Conservation (phyloP, 2,797 vertebrate genomes). For the Masticophis lateralis region DNA sequence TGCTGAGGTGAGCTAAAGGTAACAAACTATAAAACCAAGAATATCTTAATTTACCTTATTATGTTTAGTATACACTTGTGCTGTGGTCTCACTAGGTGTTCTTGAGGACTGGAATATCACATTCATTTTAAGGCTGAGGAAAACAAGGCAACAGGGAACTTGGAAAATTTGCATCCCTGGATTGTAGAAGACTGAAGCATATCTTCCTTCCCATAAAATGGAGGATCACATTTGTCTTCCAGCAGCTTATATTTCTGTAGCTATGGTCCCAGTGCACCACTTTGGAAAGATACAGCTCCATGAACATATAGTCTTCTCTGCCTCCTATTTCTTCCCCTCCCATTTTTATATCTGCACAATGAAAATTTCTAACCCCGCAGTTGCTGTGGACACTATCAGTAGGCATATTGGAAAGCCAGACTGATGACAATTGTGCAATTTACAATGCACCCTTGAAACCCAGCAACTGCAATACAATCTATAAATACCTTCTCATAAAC, state of each 20-base stretch:
- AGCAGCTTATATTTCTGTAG: conserved; percentile 30
- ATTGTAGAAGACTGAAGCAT: not conserved
- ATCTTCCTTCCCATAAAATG: conserved; percentile 20
- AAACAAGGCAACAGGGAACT: not conserved
- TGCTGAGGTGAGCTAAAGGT: not conserved
- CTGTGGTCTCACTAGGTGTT: conserved; percentile 61
- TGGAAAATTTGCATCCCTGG: not conserved
- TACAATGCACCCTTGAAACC: conserved; percentile 48
- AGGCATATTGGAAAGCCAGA: conserved; percentile 44
- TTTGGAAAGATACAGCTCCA: conserved; percentile 33
- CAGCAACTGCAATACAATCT: conserved; percentile 56
- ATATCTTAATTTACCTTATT: conserved; percentile 31
- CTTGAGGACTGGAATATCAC: conserved; percentile 38
- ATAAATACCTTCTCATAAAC: conserved; percentile 44
- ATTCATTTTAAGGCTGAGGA: conserved; percentile 25
- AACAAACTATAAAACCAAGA: not conserved
- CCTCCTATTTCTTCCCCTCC: not conserved
- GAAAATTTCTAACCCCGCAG: conserved; percentile 32
- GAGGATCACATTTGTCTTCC: conserved; percentile 42
- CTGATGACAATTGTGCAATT: conserved; percentile 43
- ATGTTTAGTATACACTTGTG: conserved; percentile 49
- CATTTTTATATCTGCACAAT: conserved; percentile 26
- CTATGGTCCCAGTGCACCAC: conserved; percentile 46
- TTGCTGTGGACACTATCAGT: conserved; percentile 43
- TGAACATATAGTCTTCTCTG: not conserved